Conservation (phyloP, 2,113 vertebrate species). For the Saimiri boliviensis region DNA sequence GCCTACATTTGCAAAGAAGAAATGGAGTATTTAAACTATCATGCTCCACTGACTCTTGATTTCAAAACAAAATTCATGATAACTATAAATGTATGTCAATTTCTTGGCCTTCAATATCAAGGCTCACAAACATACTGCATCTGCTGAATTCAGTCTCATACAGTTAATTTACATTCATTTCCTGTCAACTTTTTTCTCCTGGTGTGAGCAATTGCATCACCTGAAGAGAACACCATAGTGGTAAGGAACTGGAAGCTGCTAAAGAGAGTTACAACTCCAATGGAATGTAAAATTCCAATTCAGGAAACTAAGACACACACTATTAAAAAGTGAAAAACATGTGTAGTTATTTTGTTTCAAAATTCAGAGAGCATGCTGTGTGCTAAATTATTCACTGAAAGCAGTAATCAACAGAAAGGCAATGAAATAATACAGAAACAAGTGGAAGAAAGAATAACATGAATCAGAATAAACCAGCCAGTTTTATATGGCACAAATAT, state of each 20-base stretch:
- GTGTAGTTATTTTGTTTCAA: not conserved
- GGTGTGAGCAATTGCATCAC: not conserved
- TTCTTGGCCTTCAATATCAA: conserved; percentile 60
- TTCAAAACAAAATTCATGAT: conserved; percentile 69
- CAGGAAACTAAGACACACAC: not conserved
- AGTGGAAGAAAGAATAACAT: not conserved
- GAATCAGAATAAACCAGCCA: not conserved
- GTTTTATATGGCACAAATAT: not conserved
- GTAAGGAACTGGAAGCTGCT: not conserved
- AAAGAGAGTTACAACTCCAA: conserved; percentile 49
- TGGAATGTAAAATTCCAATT: not conserved
- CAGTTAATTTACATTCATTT: conserved; percentile 61
- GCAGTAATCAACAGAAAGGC: not conserved
- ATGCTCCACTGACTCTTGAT: conserved; percentile 69
- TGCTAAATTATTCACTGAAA: not conserved
- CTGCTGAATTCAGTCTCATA: conserved; percentile 39
- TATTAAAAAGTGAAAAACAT: not conserved
- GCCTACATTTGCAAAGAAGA: conserved; percentile 76
- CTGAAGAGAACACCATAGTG: conserved; percentile 45
- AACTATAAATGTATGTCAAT: conserved; percentile 52
- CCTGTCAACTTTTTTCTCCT: conserved; percentile 39
- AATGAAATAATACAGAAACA: not conserved
- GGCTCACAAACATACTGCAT: conserved; percentile 63
- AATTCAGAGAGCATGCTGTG: not conserved
- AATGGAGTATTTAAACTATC: conserved; percentile 71